A percentile compares a stretch with the other conserved stretches of the same genome.
These are phyloP conservation scores for Dendrophyllia cribrosa DNA, from an alignment of 64 coral and sea anemone species.

Conservation along the genomic window DNA sequence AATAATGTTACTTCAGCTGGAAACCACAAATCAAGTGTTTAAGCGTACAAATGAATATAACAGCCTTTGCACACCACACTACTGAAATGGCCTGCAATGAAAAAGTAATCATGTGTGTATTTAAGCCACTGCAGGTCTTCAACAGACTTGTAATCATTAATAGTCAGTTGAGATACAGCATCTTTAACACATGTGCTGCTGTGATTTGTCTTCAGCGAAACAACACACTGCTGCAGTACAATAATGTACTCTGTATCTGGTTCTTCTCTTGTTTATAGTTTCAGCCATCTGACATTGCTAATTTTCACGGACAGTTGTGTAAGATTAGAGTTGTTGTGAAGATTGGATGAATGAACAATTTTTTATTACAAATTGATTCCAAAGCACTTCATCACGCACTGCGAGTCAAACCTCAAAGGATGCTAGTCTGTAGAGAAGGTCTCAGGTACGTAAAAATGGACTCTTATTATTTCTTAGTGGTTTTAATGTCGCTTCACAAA, in stretches of 20 bases:
- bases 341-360: background rate
- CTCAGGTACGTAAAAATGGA: background rate
- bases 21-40: constrained; percentile 44
- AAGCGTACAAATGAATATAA: constrained; percentile 16
- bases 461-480: background rate
- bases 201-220: background rate
- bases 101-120: constrained; percentile 34
- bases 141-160: constrained; percentile 42
- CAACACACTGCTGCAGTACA: background rate
- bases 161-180: background rate
- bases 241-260: background rate
- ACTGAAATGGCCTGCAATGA: constrained; percentile 50
- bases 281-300: background rate
- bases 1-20: constrained; percentile 60
- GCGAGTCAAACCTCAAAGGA: background rate
- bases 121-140: constrained; percentile 45
- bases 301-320: background rate
- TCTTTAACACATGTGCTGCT: constrained; percentile 3
- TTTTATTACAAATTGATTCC: background rate
- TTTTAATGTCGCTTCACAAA: background rate
- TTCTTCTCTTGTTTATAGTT: background rate
- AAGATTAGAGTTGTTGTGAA: background rate
- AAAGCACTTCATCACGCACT: too few species aligned
- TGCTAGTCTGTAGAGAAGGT: background rate
- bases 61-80: constrained; percentile 9